Percentiles rank a stretch among this genome's conserved stretches.
Evolutionary conservation across 1,140 invertebrate genomes (phyloP).

Genomic region (Bombus sylvicola): DNA sequence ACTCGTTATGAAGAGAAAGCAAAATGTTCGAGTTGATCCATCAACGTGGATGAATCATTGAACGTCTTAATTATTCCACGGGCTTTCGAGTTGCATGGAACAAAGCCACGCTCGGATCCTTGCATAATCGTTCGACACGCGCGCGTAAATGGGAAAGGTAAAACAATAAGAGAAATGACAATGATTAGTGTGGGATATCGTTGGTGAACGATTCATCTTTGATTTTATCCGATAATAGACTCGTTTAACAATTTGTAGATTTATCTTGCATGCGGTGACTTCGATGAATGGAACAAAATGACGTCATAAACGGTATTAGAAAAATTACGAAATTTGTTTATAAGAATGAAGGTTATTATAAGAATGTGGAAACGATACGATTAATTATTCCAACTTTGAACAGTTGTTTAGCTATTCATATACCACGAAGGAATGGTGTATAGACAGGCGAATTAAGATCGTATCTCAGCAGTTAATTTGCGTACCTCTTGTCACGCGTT

Average conservation of each 20-base stretch:
- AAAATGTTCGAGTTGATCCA: not conserved
- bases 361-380: not conserved
- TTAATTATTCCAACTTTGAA: conserved; percentile 30
- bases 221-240: not conserved
- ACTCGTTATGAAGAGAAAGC: conserved; percentile 8
- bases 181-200: not conserved
- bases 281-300: not conserved
- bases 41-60: conserved; percentile 26
- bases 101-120: conserved; percentile 1
- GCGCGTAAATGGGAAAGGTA: too few species aligned
- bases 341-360: conserved; percentile 1
- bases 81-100: not conserved
- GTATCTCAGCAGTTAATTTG: conserved; percentile 28
- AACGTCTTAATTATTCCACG: conserved; percentile 18
- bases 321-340: not conserved
- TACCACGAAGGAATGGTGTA: not conserved
- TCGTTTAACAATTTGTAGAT: not conserved
- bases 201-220: not conserved
- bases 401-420: not conserved
- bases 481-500: conserved; percentile 26
- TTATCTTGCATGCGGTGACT: not conserved
- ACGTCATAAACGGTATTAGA: too few species aligned
- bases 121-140: not conserved
- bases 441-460: conserved; percentile 9
- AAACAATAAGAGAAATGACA: not conserved